phyloP scores from a whole-genome alignment of 2,113 vertebrate genomes.

The Etia nguti region DNA sequence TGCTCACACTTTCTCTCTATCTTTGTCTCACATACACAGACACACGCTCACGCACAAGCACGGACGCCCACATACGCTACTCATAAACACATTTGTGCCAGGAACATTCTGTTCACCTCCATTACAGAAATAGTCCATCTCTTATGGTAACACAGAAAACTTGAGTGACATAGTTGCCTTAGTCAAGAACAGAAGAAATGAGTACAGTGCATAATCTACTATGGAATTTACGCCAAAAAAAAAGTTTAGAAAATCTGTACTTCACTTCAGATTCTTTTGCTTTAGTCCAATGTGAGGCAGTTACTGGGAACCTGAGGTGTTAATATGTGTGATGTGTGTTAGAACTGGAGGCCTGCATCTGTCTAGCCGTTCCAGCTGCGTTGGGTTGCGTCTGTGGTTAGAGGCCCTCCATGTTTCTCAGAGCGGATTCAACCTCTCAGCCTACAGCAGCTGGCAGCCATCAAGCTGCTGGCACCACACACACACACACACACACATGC shows the following conservation, averaged over 20 bases:
- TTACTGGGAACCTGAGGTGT: slow-evolving; percentile 46
- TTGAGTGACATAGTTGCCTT: slow-evolving; percentile 32
- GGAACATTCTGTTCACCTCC: slow-evolving; percentile 66
- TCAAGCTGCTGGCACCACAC: slow-evolving; percentile 53
- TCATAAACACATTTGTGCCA: slow-evolving; percentile 33
- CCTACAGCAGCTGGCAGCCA: slow-evolving; percentile 67
- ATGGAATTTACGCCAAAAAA: neutral
- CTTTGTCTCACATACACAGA: neutral
- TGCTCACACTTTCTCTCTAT: neutral
- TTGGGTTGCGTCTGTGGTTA: slow-evolving; percentile 64
- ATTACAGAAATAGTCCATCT: slow-evolving; percentile 37
- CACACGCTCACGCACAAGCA: neutral
- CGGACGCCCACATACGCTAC: neutral
- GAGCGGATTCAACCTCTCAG: slow-evolving; percentile 60
- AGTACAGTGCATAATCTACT: slow-evolving; percentile 12
- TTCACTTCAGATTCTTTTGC: neutral
- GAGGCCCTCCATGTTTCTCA: slow-evolving; percentile 59
- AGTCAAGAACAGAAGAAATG: slow-evolving; percentile 7
- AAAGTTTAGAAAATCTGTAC: neutral
- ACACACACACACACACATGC: neutral
- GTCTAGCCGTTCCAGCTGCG: slow-evolving; percentile 61
- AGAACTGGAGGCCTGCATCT: slow-evolving; percentile 36
- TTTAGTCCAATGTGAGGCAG: slow-evolving; percentile 1
- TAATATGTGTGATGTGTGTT: slow-evolving; percentile 53
- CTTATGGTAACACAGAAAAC: slow-evolving; percentile 49